Conservation (phyloP, 2,888 invertebrate genomes). For the Drosophila ustulata region DNA sequence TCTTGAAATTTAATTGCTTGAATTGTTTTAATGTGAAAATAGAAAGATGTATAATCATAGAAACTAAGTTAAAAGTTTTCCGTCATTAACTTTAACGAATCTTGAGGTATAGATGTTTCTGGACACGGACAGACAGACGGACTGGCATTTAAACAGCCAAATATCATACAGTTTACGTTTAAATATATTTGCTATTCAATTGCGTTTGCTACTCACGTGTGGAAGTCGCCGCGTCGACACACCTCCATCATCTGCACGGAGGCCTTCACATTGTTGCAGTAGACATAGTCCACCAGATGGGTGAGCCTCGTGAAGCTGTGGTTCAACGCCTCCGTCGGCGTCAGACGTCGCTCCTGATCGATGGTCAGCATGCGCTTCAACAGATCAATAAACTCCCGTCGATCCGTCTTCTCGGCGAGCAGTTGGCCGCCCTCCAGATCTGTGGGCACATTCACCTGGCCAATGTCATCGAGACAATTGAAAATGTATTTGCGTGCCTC, state of each 20-base stretch:
- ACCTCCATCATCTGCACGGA: conserved; percentile 99
- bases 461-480: conserved; percentile 99
- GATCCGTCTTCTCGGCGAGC: conserved; percentile 98
- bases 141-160: no score
- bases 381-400: conserved; percentile 98
- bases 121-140: no score
- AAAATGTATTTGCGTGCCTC: conserved; percentile 99
- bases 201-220: conserved; percentile 79
- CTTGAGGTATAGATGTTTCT: no score
- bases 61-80: no score
- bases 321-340: conserved; percentile 97
- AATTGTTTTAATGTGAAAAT: no score
- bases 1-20: no score
- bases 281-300: conserved; percentile 97
- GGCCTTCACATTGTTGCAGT: conserved; percentile 98
- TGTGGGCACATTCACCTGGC: conserved; percentile 97
- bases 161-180: no score
- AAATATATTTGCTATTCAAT: no score
- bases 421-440: conserved; percentile 98
- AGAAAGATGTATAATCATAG: no score
- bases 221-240: conserved; percentile 86
- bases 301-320: conserved; percentile 97
- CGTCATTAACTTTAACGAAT: no score
- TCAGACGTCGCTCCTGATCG: conserved; percentile 98
- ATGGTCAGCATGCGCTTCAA: conserved; percentile 99